Percentiles rank a stretch among this genome's conserved stretches.
Conservation (phyloP, 1,140 invertebrate genomes). For the Homalodisca vitripennis region DNA sequence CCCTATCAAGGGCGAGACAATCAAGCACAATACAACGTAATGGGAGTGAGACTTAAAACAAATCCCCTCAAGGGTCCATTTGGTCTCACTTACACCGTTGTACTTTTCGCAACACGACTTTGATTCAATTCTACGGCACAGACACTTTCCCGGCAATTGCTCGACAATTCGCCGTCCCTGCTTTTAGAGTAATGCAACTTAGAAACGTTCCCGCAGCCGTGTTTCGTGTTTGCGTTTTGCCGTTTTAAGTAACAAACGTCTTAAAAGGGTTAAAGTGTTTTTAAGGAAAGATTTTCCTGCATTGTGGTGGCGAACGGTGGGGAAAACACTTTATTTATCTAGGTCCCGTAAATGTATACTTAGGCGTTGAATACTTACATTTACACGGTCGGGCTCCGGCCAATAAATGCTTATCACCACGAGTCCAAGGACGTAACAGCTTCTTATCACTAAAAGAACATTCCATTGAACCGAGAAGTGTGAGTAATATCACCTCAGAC, state of each 20-base stretch:
- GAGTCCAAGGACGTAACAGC: too few relatives aligned
- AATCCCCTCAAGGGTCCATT: slow-evolving; percentile 2
- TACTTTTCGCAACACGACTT: neutral
- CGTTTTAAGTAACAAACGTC: neutral
- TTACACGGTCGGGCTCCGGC: too few relatives aligned
- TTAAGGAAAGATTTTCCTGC: neutral
- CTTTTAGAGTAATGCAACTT: neutral
- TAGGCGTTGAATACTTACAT: too few relatives aligned
- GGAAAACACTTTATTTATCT: too few relatives aligned
- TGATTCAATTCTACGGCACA: neutral
- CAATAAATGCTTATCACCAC: too few relatives aligned
- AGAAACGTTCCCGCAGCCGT: too few relatives aligned
- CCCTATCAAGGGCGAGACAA: neutral
- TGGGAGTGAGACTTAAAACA: slow-evolving; percentile 24
- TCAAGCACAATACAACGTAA: neutral
- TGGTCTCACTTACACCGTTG: neutral
- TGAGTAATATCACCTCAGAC: too few relatives aligned
- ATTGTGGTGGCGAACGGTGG: too few relatives aligned
- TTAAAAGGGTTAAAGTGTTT: neutral
- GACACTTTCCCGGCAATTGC: neutral
- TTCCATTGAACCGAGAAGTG: too few relatives aligned
- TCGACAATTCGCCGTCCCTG: neutral
- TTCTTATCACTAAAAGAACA: too few relatives aligned
- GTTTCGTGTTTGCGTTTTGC: too few relatives aligned
- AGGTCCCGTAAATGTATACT: too few relatives aligned